Evolutionary conservation across 1,140 invertebrate genomes (phyloP), one percentile per base, ranked within the genome.

Genomic region (Magallana gigas): DNA sequence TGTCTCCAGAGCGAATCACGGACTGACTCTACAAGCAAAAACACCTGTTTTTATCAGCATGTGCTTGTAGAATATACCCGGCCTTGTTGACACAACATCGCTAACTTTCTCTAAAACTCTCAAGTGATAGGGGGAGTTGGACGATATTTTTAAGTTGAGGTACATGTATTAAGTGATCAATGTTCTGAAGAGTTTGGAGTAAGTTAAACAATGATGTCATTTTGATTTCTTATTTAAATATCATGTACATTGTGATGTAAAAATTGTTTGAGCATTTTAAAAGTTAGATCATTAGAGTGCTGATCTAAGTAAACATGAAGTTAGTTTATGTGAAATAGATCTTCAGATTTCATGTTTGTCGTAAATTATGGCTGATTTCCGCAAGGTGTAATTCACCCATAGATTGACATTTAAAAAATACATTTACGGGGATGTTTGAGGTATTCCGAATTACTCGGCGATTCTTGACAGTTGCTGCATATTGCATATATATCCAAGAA

Each of bases 11-110:
- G 6, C 23, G 68, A 76, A 12, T 71, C 64, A 71, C 64, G 1
- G 60, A 62, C 8, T 71, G 64, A n/a, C 29, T 11, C 68, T 29
- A 48, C 29, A 23, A 8, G 23, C 36, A 64, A 64, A 64, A 76
- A 23, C 68, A 76, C 68, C 68, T 76, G 68, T 29, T 76, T 76
- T 76, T 76, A 76, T 23, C 68, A 29, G 12, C 8, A 29, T 29
- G 6, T 76, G 68, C 68, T 29, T 76, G 68, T 29, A 29, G 68
- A 76, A 76, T 29, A 76, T 76, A 29, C 23, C 68, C 36, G 9
- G 18, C 36, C 12, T 76, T 76, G 68, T 76, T 76, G 68, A 76
- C 68, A 76, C 68, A 76, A 36, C 36, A 76, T 76, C 14, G 68
- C 18, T 12, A 23, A 11, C 18, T 29, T 36, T 76, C 68, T 76